Evolutionary conservation across 2,113 vertebrate genomes (phyloP).

Genomic region (Bambusicola thoracicus): DNA sequence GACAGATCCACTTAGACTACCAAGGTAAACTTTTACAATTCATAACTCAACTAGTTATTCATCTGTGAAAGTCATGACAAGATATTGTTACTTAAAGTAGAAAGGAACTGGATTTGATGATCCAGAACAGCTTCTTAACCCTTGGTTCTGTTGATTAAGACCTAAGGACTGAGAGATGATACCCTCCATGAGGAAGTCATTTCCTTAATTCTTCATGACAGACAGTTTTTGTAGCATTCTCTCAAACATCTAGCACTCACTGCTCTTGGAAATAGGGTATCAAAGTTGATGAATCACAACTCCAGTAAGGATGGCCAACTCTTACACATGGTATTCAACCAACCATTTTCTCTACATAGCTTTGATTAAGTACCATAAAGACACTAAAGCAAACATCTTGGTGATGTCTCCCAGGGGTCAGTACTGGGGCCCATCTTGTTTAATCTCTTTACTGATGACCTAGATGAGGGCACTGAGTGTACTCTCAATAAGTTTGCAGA

Average conservation of each 20-base stretch:
- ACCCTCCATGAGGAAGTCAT: not conserved
- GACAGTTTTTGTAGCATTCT: not conserved
- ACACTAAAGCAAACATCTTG: no score
- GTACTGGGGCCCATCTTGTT: no score
- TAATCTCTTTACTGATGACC: no score
- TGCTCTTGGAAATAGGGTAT: not conserved
- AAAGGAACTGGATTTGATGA: not conserved
- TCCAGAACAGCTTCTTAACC: not conserved
- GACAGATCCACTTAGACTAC: slow-evolving; percentile 21
- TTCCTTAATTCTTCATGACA: not conserved
- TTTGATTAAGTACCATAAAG: no score
- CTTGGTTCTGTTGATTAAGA: not conserved
- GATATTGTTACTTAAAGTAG: slow-evolving; percentile 23
- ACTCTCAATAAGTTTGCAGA: no score
- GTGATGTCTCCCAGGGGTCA: no score
- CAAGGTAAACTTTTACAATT: slow-evolving; percentile 30
- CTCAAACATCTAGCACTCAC: not conserved
- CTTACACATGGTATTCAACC: not conserved
- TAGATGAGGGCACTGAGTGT: no score
- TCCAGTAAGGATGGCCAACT: not conserved
- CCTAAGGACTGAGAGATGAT: not conserved
- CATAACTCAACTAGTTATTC: slow-evolving; percentile 14
- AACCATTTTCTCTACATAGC: not conserved
- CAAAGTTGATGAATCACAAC: not conserved
- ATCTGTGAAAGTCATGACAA: not conserved